Evolutionary conservation across 2,113 vertebrate species (phyloP).

Genomic region (Epinephelus lanceolatus): DNA sequence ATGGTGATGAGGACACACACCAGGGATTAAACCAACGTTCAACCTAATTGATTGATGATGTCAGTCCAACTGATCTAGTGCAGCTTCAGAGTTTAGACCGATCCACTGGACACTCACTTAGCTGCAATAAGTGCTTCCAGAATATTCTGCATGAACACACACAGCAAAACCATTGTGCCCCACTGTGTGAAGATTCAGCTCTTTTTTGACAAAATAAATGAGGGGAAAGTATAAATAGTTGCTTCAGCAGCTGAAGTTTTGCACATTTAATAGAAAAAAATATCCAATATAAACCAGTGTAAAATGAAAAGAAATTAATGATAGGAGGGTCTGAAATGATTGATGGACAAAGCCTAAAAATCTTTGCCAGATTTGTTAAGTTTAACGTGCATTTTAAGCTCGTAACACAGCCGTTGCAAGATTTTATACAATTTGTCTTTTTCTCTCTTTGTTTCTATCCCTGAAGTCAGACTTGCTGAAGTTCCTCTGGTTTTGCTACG

Average conservation of each 20-base stretch:
- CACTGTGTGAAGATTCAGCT: neutral
- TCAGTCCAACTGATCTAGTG: constrained; percentile 57
- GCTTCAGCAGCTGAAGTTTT: neutral
- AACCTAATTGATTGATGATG: constrained; percentile 66
- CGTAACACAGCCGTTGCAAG: neutral
- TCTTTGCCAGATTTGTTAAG: neutral
- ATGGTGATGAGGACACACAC: neutral
- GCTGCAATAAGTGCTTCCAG: constrained; percentile 39
- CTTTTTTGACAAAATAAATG: neutral
- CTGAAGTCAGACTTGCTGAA: neutral
- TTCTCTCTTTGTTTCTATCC: neutral
- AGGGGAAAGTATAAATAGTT: neutral
- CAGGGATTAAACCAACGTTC: constrained; percentile 40
- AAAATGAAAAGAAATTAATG: no score
- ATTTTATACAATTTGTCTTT: no score
- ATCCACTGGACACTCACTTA: constrained; percentile 62
- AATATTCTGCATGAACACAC: constrained; percentile 2
- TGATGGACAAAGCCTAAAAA: no score
- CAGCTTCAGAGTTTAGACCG: constrained; percentile 45
- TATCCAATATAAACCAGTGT: neutral
- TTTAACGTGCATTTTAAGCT: neutral
- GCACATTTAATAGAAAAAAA: neutral
- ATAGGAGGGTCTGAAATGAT: neutral
- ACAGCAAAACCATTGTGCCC: neutral
- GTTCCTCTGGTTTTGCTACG: neutral